Percentiles rank a stretch among this genome's conserved stretches.
Evolutionary conservation across 2,113 vertebrate species (phyloP).

Genomic region (Myrmecophaga tridactyla): DNA sequence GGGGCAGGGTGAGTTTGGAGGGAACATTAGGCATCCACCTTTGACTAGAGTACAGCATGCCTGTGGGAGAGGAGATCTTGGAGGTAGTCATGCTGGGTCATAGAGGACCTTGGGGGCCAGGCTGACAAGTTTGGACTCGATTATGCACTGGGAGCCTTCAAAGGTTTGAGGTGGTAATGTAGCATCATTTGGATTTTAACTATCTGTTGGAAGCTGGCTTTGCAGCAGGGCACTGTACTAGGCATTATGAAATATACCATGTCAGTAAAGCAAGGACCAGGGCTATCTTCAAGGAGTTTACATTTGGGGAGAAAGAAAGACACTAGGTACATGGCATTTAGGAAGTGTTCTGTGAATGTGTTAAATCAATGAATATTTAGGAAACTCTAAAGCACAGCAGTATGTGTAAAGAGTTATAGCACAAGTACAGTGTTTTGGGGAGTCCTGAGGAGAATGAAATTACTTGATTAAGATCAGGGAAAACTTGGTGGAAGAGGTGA

Average conservation of each 20-base stretch:
- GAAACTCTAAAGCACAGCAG: neutral
- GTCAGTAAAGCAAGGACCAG: neutral
- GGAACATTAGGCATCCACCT: neutral
- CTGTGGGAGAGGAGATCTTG: neutral
- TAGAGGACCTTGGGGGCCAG: neutral
- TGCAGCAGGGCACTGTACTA: neutral
- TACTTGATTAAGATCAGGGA: neutral
- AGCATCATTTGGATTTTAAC: neutral
- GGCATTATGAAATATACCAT: neutral
- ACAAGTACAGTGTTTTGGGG: neutral
- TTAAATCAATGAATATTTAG: neutral
- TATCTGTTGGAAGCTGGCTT: neutral
- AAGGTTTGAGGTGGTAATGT: neutral
- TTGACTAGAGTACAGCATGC: accelerated
- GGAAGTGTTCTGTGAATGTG: neutral
- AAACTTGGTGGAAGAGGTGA: neutral
- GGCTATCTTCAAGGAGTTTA: neutral
- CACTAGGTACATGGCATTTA: neutral
- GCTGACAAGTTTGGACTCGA: neutral
- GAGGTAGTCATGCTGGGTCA: neutral
- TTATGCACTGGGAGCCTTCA: neutral
- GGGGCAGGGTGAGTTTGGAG: neutral
- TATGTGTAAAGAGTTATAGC: neutral
- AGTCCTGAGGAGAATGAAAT: neutral
- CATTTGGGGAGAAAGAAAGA: neutral